Percentiles rank a stretch among this genome's conserved stretches.
These are phyloP conservation scores for Vanessa tameamea DNA, from an alignment of 1,140 invertebrate species.

Conservation along the genomic window DNA sequence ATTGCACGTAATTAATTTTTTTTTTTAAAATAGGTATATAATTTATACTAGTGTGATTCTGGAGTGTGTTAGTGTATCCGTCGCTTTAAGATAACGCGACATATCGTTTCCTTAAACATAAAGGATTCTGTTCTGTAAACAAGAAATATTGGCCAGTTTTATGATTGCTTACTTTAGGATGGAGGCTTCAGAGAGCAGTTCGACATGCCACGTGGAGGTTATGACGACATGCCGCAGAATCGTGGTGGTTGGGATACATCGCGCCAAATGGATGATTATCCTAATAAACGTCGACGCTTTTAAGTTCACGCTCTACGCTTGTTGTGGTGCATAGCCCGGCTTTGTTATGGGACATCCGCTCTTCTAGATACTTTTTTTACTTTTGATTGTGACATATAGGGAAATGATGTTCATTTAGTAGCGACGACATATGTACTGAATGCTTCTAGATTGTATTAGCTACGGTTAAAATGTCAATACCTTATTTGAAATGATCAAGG, in stretches of 20 bases:
- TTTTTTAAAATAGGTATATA: too few relatives aligned
- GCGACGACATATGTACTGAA: neutral
- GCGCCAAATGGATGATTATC: constrained; percentile 76
- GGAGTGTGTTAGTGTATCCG: neutral
- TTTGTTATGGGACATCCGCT: neutral
- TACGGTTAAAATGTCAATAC: neutral
- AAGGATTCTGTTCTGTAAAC: neutral
- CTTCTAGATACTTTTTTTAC: constrained; percentile 2
- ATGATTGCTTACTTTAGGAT: constrained; percentile 77
- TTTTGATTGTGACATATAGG: constrained; percentile 14
- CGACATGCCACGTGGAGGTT: constrained; percentile 73
- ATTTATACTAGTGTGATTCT: neutral
- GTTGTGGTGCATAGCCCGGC: neutral
- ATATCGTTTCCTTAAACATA: neutral
- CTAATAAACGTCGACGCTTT: constrained; percentile 78
- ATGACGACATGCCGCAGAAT: constrained; percentile 71
- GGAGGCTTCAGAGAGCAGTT: constrained; percentile 79
- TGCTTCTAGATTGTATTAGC: too few relatives aligned
- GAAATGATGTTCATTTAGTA: neutral
- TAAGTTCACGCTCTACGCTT: constrained; percentile 43
- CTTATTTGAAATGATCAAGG: constrained; percentile 21
- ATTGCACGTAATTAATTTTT: too few relatives aligned
- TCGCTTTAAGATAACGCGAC: neutral
- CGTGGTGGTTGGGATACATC: constrained; percentile 73
- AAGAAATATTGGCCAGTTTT: constrained; percentile 61